These are phyloP conservation scores for Malaclemys terrapin DNA, from an alignment of 2,113 vertebrate genomes.

Conservation along the genomic window DNA sequence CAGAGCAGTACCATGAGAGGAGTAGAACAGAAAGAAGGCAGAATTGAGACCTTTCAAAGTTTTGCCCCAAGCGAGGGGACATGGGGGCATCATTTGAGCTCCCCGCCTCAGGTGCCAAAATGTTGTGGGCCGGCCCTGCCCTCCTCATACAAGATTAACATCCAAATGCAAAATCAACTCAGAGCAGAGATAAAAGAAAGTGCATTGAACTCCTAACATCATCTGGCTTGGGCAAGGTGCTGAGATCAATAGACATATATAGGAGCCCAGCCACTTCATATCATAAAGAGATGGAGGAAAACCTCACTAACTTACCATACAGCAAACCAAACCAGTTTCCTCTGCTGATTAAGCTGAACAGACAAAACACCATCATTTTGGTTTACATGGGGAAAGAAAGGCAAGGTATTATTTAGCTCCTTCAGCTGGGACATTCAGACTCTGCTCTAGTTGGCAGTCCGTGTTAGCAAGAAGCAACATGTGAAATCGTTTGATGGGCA, in stretches of 20 bases:
- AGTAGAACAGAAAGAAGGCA: too few species aligned
- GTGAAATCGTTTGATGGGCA: slow-evolving; percentile 35
- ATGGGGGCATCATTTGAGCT: too few species aligned
- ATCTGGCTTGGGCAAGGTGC: not conserved
- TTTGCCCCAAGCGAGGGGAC: too few species aligned
- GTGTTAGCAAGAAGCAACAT: slow-evolving; percentile 28
- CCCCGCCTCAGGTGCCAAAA: too few species aligned
- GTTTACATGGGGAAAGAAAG: not conserved
- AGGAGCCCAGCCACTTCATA: slow-evolving; percentile 40
- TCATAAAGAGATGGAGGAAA: slow-evolving; percentile 42
- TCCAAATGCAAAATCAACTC: slow-evolving; percentile 14
- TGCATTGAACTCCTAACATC: slow-evolving; percentile 17
- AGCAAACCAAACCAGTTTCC: slow-evolving; percentile 43
- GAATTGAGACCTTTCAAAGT: too few species aligned
- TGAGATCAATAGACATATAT: slow-evolving; percentile 62
- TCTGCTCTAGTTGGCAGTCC: not conserved
- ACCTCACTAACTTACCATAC: slow-evolving; percentile 31
- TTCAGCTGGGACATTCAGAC: slow-evolving; percentile 47
- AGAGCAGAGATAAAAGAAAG: slow-evolving; percentile 43
- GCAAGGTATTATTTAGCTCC: not conserved
- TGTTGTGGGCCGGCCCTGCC: not conserved
- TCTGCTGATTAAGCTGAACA: slow-evolving; percentile 32
- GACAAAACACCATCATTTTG: slow-evolving; percentile 36
- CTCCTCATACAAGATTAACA: not conserved
- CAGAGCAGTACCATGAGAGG: too few species aligned